Evolutionary conservation across 2,113 vertebrate species (phyloP).

Genomic region (Lipophrys pholis): DNA sequence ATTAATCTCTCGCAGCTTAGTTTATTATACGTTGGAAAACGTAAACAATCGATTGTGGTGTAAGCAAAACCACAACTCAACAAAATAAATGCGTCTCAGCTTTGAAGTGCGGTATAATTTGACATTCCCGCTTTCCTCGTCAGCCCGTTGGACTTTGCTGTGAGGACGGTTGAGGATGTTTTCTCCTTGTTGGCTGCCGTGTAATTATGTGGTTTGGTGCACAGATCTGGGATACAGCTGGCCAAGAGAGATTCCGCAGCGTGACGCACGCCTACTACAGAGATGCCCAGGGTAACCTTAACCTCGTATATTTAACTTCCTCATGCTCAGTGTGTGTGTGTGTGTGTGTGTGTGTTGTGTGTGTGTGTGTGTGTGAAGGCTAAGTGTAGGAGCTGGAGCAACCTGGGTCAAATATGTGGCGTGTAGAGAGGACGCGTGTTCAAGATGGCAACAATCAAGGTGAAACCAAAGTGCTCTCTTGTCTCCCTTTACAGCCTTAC

Average conservation of each 20-base stretch:
- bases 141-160: neutral
- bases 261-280: slow-evolving; percentile 98
- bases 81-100: neutral
- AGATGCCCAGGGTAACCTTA: slow-evolving; percentile 93
- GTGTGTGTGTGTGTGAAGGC: slow-evolving; percentile 12
- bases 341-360: neutral
- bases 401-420: slow-evolving; percentile 11
- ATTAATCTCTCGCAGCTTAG: neutral
- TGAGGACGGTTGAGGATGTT: slow-evolving; percentile 11
- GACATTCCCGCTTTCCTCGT: neutral
- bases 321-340: slow-evolving; percentile 11
- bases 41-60: neutral
- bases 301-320: slow-evolving; percentile 35
- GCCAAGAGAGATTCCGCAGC: slow-evolving; percentile 97
- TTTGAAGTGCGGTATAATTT: neutral
- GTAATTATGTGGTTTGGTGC: slow-evolving; percentile 51
- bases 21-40: neutral
- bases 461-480: slow-evolving; percentile 19
- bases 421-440: slow-evolving; percentile 14
- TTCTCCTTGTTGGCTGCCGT: slow-evolving; percentile 18
- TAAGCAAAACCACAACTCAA: neutral
- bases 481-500: slow-evolving; percentile 86
- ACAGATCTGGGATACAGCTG: slow-evolving; percentile 99
- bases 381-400: slow-evolving; percentile 17
- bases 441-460: slow-evolving; percentile 17